Evolutionary conservation across 2,797 vertebrate species (phyloP).

Genomic region (Lateolabrax maculatus): DNA sequence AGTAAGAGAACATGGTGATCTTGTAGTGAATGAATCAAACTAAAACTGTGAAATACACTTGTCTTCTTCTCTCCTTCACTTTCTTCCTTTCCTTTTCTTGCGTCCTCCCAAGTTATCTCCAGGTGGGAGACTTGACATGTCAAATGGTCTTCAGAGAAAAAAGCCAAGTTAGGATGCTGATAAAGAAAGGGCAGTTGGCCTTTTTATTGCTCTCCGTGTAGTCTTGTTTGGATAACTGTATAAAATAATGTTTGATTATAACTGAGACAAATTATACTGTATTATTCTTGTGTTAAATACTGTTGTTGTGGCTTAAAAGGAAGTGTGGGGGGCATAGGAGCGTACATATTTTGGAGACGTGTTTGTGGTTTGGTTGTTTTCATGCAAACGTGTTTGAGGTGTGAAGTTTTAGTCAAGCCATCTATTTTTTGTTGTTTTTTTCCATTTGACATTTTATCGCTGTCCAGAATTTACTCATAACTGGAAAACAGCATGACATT

Average conservation of each 20-base stretch:
- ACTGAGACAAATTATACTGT: too few relatives aligned
- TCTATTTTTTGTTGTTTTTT: neutral
- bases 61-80: too few relatives aligned
- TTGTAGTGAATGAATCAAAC: too few relatives aligned
- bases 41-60: too few relatives aligned
- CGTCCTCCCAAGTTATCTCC: neutral
- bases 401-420: neutral
- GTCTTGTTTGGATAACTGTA: neutral
- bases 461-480: fast-evolving
- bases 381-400: neutral
- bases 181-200: too few relatives aligned
- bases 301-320: too few relatives aligned
- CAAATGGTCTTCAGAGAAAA: too few relatives aligned
- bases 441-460: conserved; percentile 13
- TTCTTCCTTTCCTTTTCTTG: neutral
- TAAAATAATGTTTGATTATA: too few relatives aligned
- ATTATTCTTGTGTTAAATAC: neutral
- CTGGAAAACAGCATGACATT: too few relatives aligned
- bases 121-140: too few relatives aligned
- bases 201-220: neutral
- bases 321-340: neutral
- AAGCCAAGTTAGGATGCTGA: too few relatives aligned
- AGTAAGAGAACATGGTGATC: too few relatives aligned
- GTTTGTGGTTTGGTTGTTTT: conserved; percentile 23
- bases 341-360: neutral